Evolutionary conservation across 2,113 vertebrate genomes (phyloP).

Genomic region (Formicarius rufipectus): DNA sequence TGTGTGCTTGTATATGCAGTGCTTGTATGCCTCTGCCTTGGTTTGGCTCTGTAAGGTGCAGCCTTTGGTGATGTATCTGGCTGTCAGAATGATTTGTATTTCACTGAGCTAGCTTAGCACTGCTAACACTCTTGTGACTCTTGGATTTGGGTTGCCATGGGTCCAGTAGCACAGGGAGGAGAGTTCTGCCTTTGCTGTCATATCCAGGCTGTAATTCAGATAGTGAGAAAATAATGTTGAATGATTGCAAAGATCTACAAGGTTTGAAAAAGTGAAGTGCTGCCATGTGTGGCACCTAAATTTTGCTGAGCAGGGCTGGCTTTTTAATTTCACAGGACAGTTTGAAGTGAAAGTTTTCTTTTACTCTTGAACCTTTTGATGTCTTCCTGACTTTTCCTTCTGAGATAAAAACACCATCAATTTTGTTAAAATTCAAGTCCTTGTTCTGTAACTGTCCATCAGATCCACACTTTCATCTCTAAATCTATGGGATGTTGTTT

Average conservation of each 20-base stretch:
- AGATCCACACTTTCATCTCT: neutral
- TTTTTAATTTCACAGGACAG: neutral
- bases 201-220: neutral
- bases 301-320: neutral
- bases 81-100: neutral
- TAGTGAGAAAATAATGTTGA: neutral
- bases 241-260: neutral
- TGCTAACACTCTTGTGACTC: neutral
- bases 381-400: neutral
- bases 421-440: neutral
- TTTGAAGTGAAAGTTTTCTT: neutral
- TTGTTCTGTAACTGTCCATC: neutral
- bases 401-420: neutral
- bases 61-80: neutral
- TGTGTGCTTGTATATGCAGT: no score
- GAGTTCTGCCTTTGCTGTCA: neutral
- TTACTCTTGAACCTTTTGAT: neutral
- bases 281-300: neutral
- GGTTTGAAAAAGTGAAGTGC: neutral
- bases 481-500: neutral
- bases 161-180: fast-evolving
- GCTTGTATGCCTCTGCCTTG: neutral
- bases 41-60: neutral
- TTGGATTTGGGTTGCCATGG: neutral
- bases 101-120: neutral